Conservation (phyloP, 2,113 vertebrate species). For the Hippocampus mohnikei region DNA sequence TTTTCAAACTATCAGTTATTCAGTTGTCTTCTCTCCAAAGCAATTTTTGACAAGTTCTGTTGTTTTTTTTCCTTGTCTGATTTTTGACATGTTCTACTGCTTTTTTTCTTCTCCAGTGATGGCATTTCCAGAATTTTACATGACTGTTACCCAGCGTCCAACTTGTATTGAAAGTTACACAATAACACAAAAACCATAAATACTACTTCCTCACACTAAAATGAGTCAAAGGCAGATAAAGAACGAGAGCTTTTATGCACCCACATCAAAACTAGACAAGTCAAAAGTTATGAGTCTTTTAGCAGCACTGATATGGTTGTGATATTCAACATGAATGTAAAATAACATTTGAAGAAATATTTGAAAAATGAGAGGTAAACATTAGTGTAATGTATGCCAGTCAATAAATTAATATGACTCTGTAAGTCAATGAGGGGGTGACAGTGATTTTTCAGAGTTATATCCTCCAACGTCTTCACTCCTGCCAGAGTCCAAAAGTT, state of each 20-base stretch:
- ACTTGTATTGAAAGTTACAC: background rate
- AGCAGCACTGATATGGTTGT: conserved; percentile 20
- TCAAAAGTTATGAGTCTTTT: conserved; percentile 15
- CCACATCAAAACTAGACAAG: conserved; percentile 11
- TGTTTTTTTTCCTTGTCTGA: too few relatives aligned
- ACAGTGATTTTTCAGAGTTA: conserved; percentile 65
- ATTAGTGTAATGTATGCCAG: conserved; percentile 13
- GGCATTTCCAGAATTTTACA: too few relatives aligned
- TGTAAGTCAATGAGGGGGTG: conserved; percentile 56
- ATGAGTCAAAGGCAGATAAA: background rate
- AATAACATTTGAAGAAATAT: conserved; percentile 1
- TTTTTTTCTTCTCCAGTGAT: too few relatives aligned
- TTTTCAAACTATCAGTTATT: too few relatives aligned
- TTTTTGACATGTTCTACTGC: too few relatives aligned
- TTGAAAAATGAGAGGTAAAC: conserved; percentile 38
- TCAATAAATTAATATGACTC: conserved; percentile 41
- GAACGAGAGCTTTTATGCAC: conserved; percentile 27
- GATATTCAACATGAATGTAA: background rate
- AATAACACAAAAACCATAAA: conserved; percentile 1
- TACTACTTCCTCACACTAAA: background rate
- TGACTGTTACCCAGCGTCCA: background rate
- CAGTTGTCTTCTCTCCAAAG: too few relatives aligned
- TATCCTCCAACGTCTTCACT: conserved; percentile 64
- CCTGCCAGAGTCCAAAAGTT: conserved; percentile 43
- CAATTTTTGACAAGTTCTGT: too few relatives aligned